A percentile compares a stretch with the other conserved stretches of the same genome.
Evolutionary conservation across 37 sponge, comb jelly and placozoan species (phyloP).

Genomic region (Cladorhizidae sp.): DNA sequence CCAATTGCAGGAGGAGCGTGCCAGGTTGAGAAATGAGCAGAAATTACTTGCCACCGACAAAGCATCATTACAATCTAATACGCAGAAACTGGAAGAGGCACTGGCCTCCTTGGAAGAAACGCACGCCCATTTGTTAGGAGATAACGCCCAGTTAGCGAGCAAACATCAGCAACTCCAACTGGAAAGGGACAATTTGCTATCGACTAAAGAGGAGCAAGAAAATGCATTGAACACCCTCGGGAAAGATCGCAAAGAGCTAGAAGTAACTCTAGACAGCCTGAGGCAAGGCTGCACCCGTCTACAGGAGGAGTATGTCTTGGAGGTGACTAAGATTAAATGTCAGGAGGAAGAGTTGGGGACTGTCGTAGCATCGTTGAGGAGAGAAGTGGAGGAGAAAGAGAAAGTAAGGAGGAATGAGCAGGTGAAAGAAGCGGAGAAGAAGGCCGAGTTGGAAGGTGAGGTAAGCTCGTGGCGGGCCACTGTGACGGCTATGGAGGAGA

Average conservation of each 20-base stretch:
- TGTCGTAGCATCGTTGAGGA: not conserved
- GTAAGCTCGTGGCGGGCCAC: not conserved
- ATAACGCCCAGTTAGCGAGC: not conserved
- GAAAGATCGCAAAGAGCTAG: not conserved
- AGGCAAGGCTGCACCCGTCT: too few relatives aligned
- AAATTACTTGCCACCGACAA: too few relatives aligned
- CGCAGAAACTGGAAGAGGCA: not conserved
- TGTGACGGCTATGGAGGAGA: not conserved
- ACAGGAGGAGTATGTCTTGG: too few relatives aligned
- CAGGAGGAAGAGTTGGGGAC: conserved; percentile 1
- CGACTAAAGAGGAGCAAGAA: too few relatives aligned
- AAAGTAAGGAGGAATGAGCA: not conserved
- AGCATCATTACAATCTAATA: too few relatives aligned
- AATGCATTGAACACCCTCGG: too few relatives aligned
- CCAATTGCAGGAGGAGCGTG: not conserved
- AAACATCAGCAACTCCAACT: too few relatives aligned
- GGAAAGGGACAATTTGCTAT: too few relatives aligned
- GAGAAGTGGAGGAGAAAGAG: conserved; percentile 15
- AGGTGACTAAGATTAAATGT: not conserved
- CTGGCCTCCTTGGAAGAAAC: not conserved
- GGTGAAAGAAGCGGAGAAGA: not conserved
- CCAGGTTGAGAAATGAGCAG: too few relatives aligned
- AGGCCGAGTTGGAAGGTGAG: not conserved
- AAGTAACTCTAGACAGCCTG: too few relatives aligned
- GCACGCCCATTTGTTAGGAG: not conserved